A percentile compares a stretch with the other conserved stretches of the same genome.
Evolutionary conservation across 2,113 vertebrate species (phyloP).

Genomic region (Osmerus eperlanus): DNA sequence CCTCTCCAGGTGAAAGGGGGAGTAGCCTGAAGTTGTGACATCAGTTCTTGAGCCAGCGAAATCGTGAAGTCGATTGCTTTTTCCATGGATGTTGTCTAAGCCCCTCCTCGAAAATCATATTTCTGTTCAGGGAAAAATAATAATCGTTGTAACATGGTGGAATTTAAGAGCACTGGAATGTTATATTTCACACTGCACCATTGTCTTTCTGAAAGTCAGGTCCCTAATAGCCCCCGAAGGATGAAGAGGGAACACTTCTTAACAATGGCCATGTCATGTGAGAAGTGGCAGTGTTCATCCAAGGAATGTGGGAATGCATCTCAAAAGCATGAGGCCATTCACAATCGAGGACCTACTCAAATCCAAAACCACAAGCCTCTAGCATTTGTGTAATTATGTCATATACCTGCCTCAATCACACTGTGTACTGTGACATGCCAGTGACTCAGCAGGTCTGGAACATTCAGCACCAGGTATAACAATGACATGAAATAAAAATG

Average conservation of each 20-base stretch:
- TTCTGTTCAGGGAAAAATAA: slow-evolving; percentile 21
- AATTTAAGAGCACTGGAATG: slow-evolving; percentile 38
- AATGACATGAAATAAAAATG: neutral
- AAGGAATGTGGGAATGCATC: slow-evolving; percentile 44
- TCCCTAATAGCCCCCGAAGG: neutral
- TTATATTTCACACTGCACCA: slow-evolving; percentile 36
- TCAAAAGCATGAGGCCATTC: slow-evolving; percentile 21
- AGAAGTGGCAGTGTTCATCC: slow-evolving; percentile 29
- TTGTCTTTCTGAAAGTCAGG: slow-evolving; percentile 24
- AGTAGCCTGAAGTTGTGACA: slow-evolving; percentile 47
- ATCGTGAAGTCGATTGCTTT: neutral
- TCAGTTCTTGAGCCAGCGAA: slow-evolving; percentile 72
- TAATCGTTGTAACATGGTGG: neutral
- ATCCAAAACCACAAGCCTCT: slow-evolving; percentile 3
- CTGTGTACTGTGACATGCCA: neutral
- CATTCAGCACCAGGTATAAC: neutral
- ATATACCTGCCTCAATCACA: neutral
- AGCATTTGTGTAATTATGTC: neutral
- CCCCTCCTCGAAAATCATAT: slow-evolving; percentile 24
- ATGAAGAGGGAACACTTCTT: slow-evolving; percentile 1
- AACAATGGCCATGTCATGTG: slow-evolving; percentile 48
- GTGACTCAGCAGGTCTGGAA: neutral
- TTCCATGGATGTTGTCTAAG: neutral
- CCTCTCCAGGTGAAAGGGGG: slow-evolving; percentile 77
- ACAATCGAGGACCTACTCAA: slow-evolving; percentile 5